Percentiles rank a stretch among this genome's conserved stretches.
phyloP scores from a whole-genome alignment of 2,888 invertebrate genomes.

The Tromatobia lineatoria region DNA sequence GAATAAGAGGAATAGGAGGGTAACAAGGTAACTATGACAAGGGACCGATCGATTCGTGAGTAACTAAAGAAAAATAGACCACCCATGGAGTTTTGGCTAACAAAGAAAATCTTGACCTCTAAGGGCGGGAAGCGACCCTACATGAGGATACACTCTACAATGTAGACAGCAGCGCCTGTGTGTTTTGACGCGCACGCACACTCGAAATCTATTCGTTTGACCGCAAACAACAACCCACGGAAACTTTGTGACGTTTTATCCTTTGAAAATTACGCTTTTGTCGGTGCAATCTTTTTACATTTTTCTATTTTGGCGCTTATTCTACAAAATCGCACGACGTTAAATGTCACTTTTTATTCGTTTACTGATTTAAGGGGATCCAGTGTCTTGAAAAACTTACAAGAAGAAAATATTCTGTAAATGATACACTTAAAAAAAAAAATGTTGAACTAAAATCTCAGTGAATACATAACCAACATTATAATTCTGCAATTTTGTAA shows the following conservation, averaged over 20 bases:
- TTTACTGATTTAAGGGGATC: no score
- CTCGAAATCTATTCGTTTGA: conserved; percentile 28
- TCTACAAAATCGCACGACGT: not conserved
- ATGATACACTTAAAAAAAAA: no score
- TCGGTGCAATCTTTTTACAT: conserved; percentile 17
- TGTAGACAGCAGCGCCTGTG: not conserved
- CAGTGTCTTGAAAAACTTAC: no score
- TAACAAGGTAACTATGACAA: not conserved
- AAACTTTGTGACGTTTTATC: conserved; percentile 31
- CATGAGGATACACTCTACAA: conserved; percentile 8
- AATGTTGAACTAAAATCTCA: no score
- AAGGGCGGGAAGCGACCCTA: conserved; percentile 36
- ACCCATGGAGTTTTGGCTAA: conserved; percentile 64
- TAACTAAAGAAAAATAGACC: conserved; percentile 69
- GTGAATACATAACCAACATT: no score
- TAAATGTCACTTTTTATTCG: not conserved
- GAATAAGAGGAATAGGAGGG: not conserved
- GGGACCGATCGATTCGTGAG: conserved; percentile 39
- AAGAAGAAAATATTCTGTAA: no score
- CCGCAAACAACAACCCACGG: conserved; percentile 1
- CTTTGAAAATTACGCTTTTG: conserved; percentile 26
- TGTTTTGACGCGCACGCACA: conserved; percentile 2
- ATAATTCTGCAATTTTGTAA: no score
- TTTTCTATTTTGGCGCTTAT: not conserved
- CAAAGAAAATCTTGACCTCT: conserved; percentile 61